These are phyloP conservation scores for Aelia acuminata DNA, from an alignment of 2,888 invertebrate genomes.

Conservation along the genomic window DNA sequence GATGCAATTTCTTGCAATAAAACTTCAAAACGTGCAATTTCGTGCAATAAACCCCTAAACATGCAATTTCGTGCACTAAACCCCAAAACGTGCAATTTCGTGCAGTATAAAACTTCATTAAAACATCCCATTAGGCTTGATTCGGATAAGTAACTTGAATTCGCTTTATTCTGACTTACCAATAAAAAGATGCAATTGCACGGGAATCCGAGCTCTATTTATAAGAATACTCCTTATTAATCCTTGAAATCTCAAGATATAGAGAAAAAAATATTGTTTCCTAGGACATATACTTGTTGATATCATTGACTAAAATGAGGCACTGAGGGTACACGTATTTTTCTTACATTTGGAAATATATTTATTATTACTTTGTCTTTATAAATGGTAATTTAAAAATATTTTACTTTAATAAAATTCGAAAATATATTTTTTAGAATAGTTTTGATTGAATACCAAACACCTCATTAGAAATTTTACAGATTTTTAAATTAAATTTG, in stretches of 20 bases:
- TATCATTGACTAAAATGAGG: not conserved
- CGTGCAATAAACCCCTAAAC: no score
- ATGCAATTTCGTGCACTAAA: no score
- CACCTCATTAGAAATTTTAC: not conserved
- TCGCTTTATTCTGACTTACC: no score
- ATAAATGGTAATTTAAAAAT: slow-evolving; percentile 31
- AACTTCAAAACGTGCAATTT: no score
- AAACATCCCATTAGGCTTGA: no score
- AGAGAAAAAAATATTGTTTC: not conserved
- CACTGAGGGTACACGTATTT: not conserved
- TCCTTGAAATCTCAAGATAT: not conserved
- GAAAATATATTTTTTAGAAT: slow-evolving; percentile 36
- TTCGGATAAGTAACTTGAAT: no score
- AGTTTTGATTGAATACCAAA: slow-evolving; percentile 11
- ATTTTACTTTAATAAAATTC: not conserved
- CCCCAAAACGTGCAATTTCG: no score
- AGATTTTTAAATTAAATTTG: not conserved
- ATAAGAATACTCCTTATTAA: not conserved
- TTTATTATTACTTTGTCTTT: not conserved
- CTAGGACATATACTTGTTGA: not conserved
- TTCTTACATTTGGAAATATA: not conserved
- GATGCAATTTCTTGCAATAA: no score
- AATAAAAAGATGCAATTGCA: no score
- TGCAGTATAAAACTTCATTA: no score
- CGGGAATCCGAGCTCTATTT: no score